Percentiles rank a stretch among this genome's conserved stretches.
Conservation (phyloP, 2,113 vertebrate species). For the Aegithalos caudatus region DNA sequence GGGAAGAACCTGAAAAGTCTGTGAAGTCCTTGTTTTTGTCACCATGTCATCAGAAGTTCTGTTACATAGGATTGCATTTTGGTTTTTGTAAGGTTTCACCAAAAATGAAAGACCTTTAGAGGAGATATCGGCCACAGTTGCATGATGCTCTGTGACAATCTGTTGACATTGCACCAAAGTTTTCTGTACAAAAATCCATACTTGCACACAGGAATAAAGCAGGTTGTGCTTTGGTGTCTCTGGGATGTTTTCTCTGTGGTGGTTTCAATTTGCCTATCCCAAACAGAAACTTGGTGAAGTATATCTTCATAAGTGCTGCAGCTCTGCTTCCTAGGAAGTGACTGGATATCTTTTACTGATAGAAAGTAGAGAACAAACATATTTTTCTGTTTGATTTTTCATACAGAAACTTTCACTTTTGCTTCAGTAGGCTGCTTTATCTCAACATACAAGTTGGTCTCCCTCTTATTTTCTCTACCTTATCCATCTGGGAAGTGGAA, state of each 20-base stretch:
- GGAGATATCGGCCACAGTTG: background rate
- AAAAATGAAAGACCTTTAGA: background rate
- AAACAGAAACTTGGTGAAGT: background rate
- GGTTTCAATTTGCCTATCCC: background rate
- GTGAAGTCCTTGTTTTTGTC: background rate
- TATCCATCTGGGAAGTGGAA: background rate
- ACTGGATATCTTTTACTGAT: accelerated
- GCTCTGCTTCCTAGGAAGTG: background rate
- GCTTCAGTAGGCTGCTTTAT: background rate
- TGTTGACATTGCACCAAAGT: background rate
- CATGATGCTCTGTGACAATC: background rate
- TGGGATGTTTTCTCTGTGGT: background rate
- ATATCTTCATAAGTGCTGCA: background rate
- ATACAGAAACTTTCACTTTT: accelerated
- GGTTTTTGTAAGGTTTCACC: background rate
- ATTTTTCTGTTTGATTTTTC: background rate
- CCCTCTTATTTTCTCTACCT: background rate
- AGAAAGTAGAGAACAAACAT: background rate
- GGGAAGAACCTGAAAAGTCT: background rate
- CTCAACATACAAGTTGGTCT: background rate
- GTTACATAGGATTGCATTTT: background rate
- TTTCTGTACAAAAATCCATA: background rate
- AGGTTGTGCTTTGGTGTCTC: background rate
- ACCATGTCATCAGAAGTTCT: background rate
- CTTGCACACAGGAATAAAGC: background rate